Evolutionary conservation across 1,140 invertebrate genomes (phyloP), one percentile per base, ranked within the genome.

Genomic region (Sesamia nonagrioides): DNA sequence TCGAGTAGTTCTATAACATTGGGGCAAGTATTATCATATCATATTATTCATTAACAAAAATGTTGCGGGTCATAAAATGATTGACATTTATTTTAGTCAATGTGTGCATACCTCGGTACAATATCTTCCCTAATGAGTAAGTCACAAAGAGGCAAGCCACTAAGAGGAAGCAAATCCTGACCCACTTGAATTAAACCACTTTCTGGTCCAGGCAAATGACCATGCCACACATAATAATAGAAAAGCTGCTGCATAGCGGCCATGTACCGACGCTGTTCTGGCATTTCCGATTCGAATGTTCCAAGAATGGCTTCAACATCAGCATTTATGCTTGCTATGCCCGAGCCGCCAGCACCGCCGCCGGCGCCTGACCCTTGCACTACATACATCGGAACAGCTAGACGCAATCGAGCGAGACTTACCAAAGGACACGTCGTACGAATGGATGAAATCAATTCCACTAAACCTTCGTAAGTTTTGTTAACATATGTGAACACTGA

Each of bases 231-330:
- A 82, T 96, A 98, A 80, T 97, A 96, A 86, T 98, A 98, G 89
- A 98, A 98, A 0, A 98, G 89, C 71, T 97, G 96, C 86, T 98
- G 97, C 95, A 98, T 97, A 2, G 97, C 97, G 1, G 96, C 96
- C 45, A 97, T 96, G 80, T 97, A 98, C 27, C 97, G 95, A 61
- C 96, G 96, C 84, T 98, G 97, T 82, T 97, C 97, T 0, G 96
- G 96, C 17, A 96, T 96, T 72, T 96, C 96, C 0, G 97, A 96
- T 63, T 97, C 96, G 78, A 97, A 97, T 15, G 96, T 96, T 0
- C 97, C 97, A 5, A 98, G 94, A 81, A 98, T 98, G 0, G 97
- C 97, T 60, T 97, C 96, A 0, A 98, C 96, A 66, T 94, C 93
- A 0, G 93, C 82, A 80, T 92, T 83, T 6, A 89, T 82, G 13